Base-by-base conservation (phyloP, 2,113 vertebrate genomes). In the Daboia siamensis region DNA sequence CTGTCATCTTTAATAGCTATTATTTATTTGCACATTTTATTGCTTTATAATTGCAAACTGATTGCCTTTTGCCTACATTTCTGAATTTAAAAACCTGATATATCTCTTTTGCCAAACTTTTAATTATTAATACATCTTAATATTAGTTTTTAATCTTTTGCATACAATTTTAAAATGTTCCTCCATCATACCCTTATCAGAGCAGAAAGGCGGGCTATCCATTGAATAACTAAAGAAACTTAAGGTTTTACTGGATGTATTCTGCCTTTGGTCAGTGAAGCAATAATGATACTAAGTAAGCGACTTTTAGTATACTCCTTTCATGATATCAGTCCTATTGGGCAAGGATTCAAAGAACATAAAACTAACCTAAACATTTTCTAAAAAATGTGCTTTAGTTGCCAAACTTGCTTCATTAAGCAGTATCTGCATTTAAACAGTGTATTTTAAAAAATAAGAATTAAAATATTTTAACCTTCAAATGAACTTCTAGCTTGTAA, bases 401-500 rank as follows among this genome's bases (percentile, higher is more conserved):
- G 20, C 29, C n/a, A 52, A 90, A 55, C 56, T 84, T 55, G 59
- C 88, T 92, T 95, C 93, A 93, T 95, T 87, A 87, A 52, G n/a
- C 23, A 85, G n/a, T 84, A 44, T 69, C 69, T 56, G 33, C 10
- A 84, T 94, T 94, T 95, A 93, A 93, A 89, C 64, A 92, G 21
- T 90, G 20, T 54, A 61, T 89, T 93, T 94, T 88, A 87, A 64
- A 94, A 91, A 87, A 92, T 21, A 69, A 86, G 21, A 91, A 52
- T 87, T 91, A 92, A 95, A 92, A 44, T 92, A 93, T 56, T 87
- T 92, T 97, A 96, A 97, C 97, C 97, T 97, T 96, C 84, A 92
- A 94, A 64, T 98, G 98, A 99, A 98, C 98, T 95, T 95, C 96
- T 96, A 96, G 91, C 96, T 98, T 97, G 97, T 95, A 97, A 97